Evolutionary conservation across 37 sponge, comb jelly and placozoan species (phyloP), one percentile per base, ranked within the genome.

Genomic region (Haliclona indistincta): DNA sequence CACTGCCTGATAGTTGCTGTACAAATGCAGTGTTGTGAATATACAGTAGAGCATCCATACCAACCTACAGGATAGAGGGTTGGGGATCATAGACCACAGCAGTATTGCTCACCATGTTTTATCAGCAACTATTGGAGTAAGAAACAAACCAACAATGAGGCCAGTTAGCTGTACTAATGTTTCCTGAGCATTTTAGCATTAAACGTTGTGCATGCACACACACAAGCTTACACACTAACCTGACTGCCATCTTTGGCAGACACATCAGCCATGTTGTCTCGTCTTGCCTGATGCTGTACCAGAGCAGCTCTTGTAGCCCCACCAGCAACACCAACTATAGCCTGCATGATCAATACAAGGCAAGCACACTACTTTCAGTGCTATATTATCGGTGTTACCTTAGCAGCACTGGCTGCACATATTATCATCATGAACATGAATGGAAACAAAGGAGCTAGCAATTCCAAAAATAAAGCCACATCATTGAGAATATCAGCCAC

Each of bases 221-320:
- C 2, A 38, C 45, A 11, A 32, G 22, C 33, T 25, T 30, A 60
- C 3, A n/a, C 22, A 63, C 69, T 37, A 49, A 90, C 95, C 80
- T 97, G 99, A 74, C 95, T 97, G 3, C 95, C 93, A 63, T 97
- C 99, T 62, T 97, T 97, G 29, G 99, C 99, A 43, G 93, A 81
- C 10, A 97, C 99, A 64, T 97, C 99, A 35, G 99, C 99, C 90
- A 92, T 97, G 76, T 97, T 97, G 75, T 89, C 80, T 28, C 77
- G 58, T 17, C 86, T 70, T 19, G 99, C 99, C 40, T 97, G 99
- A 60, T 97, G 99, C 60, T 90, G 87, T 5, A 91, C 88, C 19
- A 97, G 41, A 25, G 99, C 93, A 58, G 99, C 95, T 33, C 99
- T 76, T 17, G 99, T 97, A 32, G 95, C 89, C 11, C 90, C 88